Evolutionary conservation across 1,140 invertebrate genomes (phyloP).

Genomic region (Andricus grossulariae): DNA sequence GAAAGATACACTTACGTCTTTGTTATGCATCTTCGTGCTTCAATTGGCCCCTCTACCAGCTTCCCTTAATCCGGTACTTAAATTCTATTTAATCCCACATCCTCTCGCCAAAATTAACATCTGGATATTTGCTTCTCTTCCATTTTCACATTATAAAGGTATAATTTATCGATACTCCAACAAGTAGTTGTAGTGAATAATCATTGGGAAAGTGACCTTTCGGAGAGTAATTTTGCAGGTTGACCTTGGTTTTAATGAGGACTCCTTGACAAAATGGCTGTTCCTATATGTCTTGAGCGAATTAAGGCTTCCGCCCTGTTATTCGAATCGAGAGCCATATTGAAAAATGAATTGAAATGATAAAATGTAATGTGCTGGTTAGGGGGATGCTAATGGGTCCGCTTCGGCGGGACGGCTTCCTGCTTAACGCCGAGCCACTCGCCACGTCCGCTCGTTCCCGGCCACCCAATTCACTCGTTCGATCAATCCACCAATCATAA

Average conservation of each 20-base stretch:
- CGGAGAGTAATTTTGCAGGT: background rate
- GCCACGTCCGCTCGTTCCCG: slow-evolving; percentile 70
- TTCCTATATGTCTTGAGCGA: slow-evolving; percentile 4
- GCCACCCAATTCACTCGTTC: slow-evolving; percentile 55
- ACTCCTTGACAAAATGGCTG: slow-evolving; percentile 9
- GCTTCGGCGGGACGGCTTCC: slow-evolving; percentile 75
- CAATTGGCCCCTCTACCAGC: background rate
- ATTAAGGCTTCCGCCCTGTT: slow-evolving; percentile 19
- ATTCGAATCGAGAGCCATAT: slow-evolving; percentile 55
- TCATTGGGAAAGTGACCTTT: background rate
- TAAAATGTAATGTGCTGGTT: slow-evolving; percentile 62
- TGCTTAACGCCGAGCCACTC: slow-evolving; percentile 75
- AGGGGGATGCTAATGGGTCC: slow-evolving; percentile 66
- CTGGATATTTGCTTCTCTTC: background rate
- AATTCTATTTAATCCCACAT: background rate
- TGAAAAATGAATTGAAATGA: slow-evolving; percentile 71
- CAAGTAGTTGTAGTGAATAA: background rate
- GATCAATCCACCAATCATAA: slow-evolving; percentile 74
- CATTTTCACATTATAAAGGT: background rate
- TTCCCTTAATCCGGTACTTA: background rate
- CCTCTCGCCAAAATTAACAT: background rate
- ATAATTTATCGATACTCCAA: background rate
- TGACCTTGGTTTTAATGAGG: background rate
- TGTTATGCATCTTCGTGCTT: slow-evolving; percentile 20
- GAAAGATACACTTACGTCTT: background rate